phyloP scores from a whole-genome alignment of 1,140 invertebrate species.

The Drosophila orena region DNA sequence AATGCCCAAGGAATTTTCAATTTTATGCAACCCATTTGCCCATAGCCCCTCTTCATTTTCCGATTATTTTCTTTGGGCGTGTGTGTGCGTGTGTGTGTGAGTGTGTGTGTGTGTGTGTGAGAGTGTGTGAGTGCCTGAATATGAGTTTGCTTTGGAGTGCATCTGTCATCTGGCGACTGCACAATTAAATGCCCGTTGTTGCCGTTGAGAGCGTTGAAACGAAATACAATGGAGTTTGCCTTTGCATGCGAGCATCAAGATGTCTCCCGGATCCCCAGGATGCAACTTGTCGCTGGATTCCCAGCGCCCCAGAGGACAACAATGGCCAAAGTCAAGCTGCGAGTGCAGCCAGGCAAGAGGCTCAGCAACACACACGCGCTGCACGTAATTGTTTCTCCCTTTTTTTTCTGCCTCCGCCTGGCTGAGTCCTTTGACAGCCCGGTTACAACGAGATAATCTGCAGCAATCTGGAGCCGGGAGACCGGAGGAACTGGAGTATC shows the following conservation, averaged over 20 bases:
- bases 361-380: conserved; percentile 23
- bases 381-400: conserved; percentile 59
- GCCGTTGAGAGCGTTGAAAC: conserved; percentile 16
- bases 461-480: conserved; percentile 37
- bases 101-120: too few relatives aligned
- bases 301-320: conserved; percentile 41
- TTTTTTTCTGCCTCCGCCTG: conserved; percentile 46
- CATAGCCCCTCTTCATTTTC: conserved; percentile 11
- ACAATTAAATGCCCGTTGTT: conserved; percentile 53
- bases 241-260: conserved; percentile 65
- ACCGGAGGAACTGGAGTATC: background rate
- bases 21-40: conserved; percentile 39
- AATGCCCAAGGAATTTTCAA: conserved; percentile 42
- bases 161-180: conserved; percentile 47
- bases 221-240: conserved; percentile 29
- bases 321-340: conserved; percentile 59
- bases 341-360: conserved; percentile 57
- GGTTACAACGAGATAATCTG: conserved; percentile 58
- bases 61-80: conserved; percentile 6
- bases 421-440: conserved; percentile 57
- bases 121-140: background rate
- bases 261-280: conserved; percentile 41
- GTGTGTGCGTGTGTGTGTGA: background rate
- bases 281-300: conserved; percentile 50
- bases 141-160: conserved; percentile 37